Evolutionary conservation across 2,888 invertebrate genomes (phyloP).

Genomic region (Elysia crispata): DNA sequence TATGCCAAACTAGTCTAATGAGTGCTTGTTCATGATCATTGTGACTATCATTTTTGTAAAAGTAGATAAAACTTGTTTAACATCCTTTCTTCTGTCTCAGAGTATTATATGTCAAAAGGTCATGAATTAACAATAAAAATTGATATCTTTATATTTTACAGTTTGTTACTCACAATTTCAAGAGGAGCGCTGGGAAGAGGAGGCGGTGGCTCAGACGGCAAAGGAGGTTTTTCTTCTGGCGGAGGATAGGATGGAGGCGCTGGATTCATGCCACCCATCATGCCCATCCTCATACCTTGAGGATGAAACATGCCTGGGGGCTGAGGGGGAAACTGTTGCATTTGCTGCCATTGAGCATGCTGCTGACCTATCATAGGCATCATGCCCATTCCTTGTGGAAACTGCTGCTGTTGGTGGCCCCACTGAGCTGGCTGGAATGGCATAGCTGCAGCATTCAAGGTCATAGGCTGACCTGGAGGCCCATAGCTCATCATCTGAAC

Average conservation of each 20-base stretch:
- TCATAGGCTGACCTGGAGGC: not conserved
- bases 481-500: constrained; percentile 31
- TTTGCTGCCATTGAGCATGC: constrained; percentile 3
- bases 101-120: not conserved
- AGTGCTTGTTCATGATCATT: no score
- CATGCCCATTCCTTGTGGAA: constrained; percentile 9
- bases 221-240: constrained; percentile 70
- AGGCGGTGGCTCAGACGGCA: constrained; percentile 73
- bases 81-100: not conserved
- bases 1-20: no score
- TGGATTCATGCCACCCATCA: constrained; percentile 52
- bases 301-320: constrained; percentile 16
- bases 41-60: not conserved
- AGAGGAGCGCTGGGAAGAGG: constrained; percentile 36
- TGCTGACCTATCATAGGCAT: constrained; percentile 40
- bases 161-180: constrained; percentile 23
- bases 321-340: not conserved
- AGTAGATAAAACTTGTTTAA: not conserved
- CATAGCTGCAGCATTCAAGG: not conserved
- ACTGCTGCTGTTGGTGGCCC: constrained; percentile 21
- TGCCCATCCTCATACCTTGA: constrained; percentile 3
- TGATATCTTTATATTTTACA: no score
- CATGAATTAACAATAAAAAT: not conserved
- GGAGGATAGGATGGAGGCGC: constrained; percentile 67
- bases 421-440: constrained; percentile 3